Percentiles rank a stretch among this genome's conserved stretches.
phyloP scores from a whole-genome alignment of 1,140 invertebrate species.

The Tetramorium parvispinum region DNA sequence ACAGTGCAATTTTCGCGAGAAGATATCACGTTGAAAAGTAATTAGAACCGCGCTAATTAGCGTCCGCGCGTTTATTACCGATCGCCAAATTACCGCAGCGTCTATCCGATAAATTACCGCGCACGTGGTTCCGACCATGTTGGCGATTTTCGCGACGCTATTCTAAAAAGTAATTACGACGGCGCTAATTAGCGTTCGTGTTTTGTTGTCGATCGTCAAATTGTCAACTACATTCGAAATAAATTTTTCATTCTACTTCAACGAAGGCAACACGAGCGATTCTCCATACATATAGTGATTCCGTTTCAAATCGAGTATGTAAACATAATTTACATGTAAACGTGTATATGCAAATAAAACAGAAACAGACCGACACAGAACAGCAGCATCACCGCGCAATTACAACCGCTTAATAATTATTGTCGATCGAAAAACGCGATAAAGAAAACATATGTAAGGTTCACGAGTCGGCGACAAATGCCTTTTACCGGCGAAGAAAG shows the following conservation, averaged over 20 bases:
- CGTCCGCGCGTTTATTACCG: background rate
- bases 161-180: constrained; percentile 16
- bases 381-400: background rate
- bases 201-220: background rate
- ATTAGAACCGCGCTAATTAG: constrained; percentile 34
- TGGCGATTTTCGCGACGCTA: background rate
- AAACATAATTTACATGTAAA: no score
- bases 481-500: constrained; percentile 7
- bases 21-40: background rate
- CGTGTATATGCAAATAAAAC: background rate
- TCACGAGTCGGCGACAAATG: constrained; percentile 3
- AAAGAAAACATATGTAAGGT: constrained; percentile 16
- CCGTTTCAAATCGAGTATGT: background rate
- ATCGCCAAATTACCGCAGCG: constrained; percentile 20
- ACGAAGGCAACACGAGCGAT: background rate
- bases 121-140: background rate
- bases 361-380: background rate
- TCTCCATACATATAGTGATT: background rate
- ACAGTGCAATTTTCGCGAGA: background rate
- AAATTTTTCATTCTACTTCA: background rate
- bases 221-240: background rate
- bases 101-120: constrained; percentile 23
- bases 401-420: constrained; percentile 5
- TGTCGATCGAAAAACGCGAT: constrained; percentile 34
- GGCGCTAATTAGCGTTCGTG: background rate